Base-by-base conservation (phyloP, 2,797 vertebrate genomes). In the Gila robusta region DNA sequence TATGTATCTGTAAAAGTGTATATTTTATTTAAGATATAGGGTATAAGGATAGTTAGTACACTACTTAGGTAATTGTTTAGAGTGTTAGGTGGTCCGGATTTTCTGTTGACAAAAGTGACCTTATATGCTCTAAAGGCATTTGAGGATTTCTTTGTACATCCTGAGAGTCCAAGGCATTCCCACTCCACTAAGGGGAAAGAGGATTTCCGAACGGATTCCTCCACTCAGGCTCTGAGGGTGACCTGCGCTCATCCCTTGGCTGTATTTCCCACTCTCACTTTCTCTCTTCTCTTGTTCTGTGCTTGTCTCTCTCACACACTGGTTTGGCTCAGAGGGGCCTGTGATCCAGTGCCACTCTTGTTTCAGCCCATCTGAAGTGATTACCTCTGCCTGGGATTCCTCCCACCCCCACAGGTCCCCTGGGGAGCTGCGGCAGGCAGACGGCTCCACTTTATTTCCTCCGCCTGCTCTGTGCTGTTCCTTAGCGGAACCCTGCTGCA, bases 381-480 rank as follows among this genome's bases (percentile, higher is more conserved):
- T 95, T 95, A 95, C 93, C 94, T 79, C 93, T 93, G 93, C 92
- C 93, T 94, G 93, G 94, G 94, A 93, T 94, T 94, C 93, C 92
- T 89, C 92, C 91, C 93, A 94, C 94, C 93, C 94, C 94, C 94
- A 94, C 94, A 91, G 93, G 90, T 93, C 91, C 93, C 94, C 93
- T 86, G 49, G 84, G 93, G 94, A 94, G 85, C 35, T 66, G 93
- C 89, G 83, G 28, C 82, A 69, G 67, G n/a, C 52, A 76, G 59
- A 47, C 81, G 35, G 81, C 74, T 85, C 12, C 37, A 81, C 71
- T 77, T 41, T 56, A 70, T 81, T 76, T 80, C 52, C 72, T 70
- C 79, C 39, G 59, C 79, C 85, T 76, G 70, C 39, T 83, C 54
- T 74, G 70, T 35, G 81, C 70, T 83, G 26, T 83, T 77, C 62